Evolutionary conservation across 2,113 vertebrate species (phyloP), one percentile per base, ranked within the genome.

Genomic region (Cynocephalus volans): DNA sequence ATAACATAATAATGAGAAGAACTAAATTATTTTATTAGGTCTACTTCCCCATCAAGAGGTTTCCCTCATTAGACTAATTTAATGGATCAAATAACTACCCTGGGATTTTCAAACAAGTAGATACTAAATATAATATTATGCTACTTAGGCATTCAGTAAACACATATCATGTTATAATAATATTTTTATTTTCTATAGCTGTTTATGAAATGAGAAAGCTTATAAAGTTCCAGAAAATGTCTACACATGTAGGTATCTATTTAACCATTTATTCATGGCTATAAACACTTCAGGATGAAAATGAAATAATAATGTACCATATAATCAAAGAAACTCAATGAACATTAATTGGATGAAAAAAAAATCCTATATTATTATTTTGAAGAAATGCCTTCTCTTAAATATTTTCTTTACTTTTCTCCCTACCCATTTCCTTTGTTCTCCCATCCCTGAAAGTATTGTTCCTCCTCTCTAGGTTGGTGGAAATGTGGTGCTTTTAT

Each of bases 281-380:
- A 95, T 8, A 93, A 83, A 95, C 2, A 81, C 19, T 58, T 92
- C n/a, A 92, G n/a, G 36, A 76, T 77, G 83, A 96, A 95, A 80
- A 79, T 82, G 14, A 83, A 94, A 86, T 86, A 90, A 88, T 45
- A 81, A 96, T 79, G 52, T 69, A 91, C 1, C 17, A 84, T 41
- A 89, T 31, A 93, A 81, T 77, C 31, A 93, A 75, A 90, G 12
- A 90, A 56, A 86, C 4, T 70, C 33, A 92, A n/a, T 48, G 60
- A 79, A 48, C 3, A 93, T 60, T 58, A 82, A 87, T 2, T 89
- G 54, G 92, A 91, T 88, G 24, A 89, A 92, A 95, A 60, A 81
- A 90, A 82, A 56, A 86, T 69, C 6, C 13, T 41, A n/a, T 4
- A 67, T 90, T n/a, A 87, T 94, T 82, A 93, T 84, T 87, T 72